These are phyloP conservation scores for Coracopsis vasa DNA, from an alignment of 2,113 vertebrate species.

Conservation along the genomic window DNA sequence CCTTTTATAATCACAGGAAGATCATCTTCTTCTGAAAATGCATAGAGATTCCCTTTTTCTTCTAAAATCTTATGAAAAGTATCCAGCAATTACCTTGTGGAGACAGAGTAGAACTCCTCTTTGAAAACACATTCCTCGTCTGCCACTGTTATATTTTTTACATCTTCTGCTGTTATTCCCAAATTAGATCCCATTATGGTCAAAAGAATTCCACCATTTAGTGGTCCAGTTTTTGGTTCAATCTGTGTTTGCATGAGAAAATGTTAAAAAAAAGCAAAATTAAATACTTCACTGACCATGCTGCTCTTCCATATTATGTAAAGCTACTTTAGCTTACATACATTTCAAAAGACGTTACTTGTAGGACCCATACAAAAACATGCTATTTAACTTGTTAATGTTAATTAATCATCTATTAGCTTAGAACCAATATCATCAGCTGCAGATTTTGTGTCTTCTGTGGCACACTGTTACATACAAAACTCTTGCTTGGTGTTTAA, in stretches of 20 bases:
- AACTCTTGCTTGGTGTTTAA: neutral
- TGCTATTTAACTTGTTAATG: neutral
- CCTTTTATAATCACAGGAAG: neutral
- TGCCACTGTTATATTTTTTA: constrained; percentile 84
- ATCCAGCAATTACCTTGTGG: constrained; percentile 85
- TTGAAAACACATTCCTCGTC: constrained; percentile 80
- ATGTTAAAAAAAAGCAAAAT: neutral
- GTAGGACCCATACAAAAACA: neutral
- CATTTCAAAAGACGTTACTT: neutral
- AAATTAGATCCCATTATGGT: constrained; percentile 94
- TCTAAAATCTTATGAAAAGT: neutral
- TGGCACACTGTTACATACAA: neutral
- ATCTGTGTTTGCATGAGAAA: constrained; percentile 76
- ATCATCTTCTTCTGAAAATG: neutral
- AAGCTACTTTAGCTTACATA: neutral
- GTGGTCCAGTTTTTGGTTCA: constrained; percentile 86
- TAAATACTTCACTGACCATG: neutral
- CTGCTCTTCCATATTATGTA: neutral
- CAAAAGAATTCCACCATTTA: constrained; percentile 83
- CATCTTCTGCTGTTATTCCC: constrained; percentile 85
- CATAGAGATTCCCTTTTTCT: neutral
- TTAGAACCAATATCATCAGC: neutral
- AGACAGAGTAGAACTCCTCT: constrained; percentile 87
- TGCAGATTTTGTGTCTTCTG: neutral
- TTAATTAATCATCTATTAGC: neutral